phyloP scores from a whole-genome alignment of 92 coral and sea anemone species.

The Zoanthus sansibaricus region DNA sequence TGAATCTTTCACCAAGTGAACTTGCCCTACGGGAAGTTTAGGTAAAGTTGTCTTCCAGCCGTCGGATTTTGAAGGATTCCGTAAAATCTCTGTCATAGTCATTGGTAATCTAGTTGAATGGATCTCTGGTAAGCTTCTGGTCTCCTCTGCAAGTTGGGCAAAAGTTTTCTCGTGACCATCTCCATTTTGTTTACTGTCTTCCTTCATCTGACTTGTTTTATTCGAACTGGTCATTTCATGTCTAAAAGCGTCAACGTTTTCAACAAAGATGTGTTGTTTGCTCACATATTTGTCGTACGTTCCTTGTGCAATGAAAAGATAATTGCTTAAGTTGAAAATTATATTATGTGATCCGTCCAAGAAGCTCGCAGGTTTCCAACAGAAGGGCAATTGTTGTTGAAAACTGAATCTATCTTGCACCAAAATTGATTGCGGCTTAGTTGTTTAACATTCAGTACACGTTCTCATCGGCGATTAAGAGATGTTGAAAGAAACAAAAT shows the following conservation, averaged over 20 bases:
- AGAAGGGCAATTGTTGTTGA: not conserved
- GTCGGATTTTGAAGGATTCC: constrained; percentile 29
- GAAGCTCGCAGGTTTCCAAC: not conserved
- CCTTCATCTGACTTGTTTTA: not conserved
- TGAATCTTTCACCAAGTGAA: constrained; percentile 46
- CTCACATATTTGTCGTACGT: constrained; percentile 17
- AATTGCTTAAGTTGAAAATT: not conserved
- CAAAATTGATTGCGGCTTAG: constrained; percentile 25
- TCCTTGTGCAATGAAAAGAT: constrained; percentile 22
- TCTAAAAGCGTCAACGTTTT: not conserved
- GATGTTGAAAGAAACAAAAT: constrained; percentile 2
- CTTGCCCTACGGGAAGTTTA: constrained; percentile 38
- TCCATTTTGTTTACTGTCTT: constrained; percentile 40
- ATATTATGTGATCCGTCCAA: not conserved
- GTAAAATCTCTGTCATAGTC: constrained; percentile 45
- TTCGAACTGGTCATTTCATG: constrained; percentile 20
- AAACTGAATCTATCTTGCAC: constrained; percentile 33
- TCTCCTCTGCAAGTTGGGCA: constrained; percentile 30
- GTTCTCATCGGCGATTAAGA: constrained; percentile 34
- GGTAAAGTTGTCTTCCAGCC: constrained; percentile 37
- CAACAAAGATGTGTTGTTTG: constrained; percentile 29
- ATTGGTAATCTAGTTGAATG: constrained; percentile 27
- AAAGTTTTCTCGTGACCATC: constrained; percentile 38
- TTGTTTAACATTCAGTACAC: constrained; percentile 28
- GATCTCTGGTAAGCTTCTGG: constrained; percentile 33